phyloP scores from a whole-genome alignment of 2,797 vertebrate species.

The Arnoldichthys spilopterus region DNA sequence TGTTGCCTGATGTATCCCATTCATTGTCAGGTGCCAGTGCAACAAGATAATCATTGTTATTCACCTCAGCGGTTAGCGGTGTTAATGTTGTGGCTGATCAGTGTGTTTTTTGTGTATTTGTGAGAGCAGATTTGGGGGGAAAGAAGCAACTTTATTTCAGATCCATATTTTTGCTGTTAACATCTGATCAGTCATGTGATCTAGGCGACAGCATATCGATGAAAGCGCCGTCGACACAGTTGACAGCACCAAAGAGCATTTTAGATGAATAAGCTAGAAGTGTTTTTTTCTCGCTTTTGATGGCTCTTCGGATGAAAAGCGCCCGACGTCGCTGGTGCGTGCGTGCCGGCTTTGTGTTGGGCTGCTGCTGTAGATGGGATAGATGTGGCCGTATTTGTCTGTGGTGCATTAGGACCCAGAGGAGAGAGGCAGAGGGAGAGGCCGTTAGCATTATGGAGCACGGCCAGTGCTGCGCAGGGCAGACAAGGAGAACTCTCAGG shows the following conservation, averaged over 20 bases:
- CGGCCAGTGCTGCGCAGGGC: slow-evolving; percentile 74
- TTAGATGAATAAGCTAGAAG: slow-evolving; percentile 1
- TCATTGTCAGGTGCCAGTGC: too few species aligned
- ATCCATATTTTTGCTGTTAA: background rate
- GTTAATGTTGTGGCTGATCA: too few species aligned
- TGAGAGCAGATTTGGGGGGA: background rate
- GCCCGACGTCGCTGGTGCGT: background rate
- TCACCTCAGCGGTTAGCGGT: too few species aligned
- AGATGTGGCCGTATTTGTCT: background rate
- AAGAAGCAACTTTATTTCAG: background rate
- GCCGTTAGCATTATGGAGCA: slow-evolving; percentile 71
- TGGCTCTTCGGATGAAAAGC: background rate
- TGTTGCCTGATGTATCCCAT: too few species aligned
- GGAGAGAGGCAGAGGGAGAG: slow-evolving; percentile 67
- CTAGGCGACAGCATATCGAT: background rate
- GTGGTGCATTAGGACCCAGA: slow-evolving; percentile 4
- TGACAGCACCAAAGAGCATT: slow-evolving; percentile 20
- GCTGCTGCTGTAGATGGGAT: background rate
- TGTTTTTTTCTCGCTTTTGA: background rate
- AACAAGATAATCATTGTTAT: too few species aligned
- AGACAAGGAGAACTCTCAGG: slow-evolving; percentile 78
- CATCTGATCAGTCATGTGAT: background rate
- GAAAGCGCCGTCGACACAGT: background rate
- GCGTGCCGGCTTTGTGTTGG: background rate
- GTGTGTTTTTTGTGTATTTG: background rate